phyloP scores from a whole-genome alignment of 2,888 invertebrate genomes.

The Drosophila emarginata region DNA sequence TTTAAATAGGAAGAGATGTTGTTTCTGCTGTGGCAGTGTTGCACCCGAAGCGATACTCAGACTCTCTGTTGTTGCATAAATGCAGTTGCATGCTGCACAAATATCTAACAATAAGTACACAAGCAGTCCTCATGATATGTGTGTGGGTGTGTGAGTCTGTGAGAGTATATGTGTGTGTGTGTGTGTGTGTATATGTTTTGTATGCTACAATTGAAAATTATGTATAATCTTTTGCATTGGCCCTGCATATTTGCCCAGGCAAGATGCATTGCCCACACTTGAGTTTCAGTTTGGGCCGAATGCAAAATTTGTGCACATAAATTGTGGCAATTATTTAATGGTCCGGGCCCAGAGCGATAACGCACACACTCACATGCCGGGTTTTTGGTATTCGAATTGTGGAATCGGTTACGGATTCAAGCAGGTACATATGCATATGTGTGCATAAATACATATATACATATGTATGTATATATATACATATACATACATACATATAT shows the following conservation, averaged over 20 bases:
- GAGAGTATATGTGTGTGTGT: background rate
- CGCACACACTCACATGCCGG: constrained; percentile 26
- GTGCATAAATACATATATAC: constrained; percentile 17
- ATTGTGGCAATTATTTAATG: constrained; percentile 74
- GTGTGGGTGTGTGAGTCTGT: constrained; percentile 19
- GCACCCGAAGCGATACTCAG: constrained; percentile 44
- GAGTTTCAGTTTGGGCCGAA: constrained; percentile 37
- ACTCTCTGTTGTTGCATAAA: constrained; percentile 55
- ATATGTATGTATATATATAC: constrained; percentile 4
- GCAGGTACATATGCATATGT: constrained; percentile 3
- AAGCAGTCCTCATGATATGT: constrained; percentile 13
- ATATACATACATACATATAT: constrained; percentile 8
- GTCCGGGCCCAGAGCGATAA: constrained; percentile 58
- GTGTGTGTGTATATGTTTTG: constrained; percentile 32
- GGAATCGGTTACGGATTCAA: background rate
- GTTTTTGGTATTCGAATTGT: background rate
- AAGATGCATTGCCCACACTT: constrained; percentile 61
- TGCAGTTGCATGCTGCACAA: constrained; percentile 62
- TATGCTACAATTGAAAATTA: constrained; percentile 59
- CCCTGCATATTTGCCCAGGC: constrained; percentile 57
- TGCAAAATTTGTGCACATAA: constrained; percentile 70
- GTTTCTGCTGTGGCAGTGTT: constrained; percentile 30
- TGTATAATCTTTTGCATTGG: constrained; percentile 68
- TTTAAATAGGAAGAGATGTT: constrained; percentile 30
- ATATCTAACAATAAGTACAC: constrained; percentile 27